A percentile compares a stretch with the other conserved stretches of the same genome.
Evolutionary conservation across 2,888 invertebrate genomes (phyloP).

Genomic region (Zootermopsis nevadensis): DNA sequence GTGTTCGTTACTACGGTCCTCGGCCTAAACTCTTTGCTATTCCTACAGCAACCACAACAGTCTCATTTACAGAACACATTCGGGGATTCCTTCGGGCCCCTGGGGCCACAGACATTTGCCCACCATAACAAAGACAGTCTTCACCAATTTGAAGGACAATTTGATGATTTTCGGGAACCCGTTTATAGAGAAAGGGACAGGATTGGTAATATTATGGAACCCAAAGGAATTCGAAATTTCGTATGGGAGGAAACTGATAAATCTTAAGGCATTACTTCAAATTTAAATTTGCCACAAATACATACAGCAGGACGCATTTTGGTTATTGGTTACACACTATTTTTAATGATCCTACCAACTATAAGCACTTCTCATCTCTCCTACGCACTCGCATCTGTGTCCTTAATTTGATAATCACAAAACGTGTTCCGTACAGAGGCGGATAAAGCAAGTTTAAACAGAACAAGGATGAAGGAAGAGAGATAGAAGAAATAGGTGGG

Average conservation of each 20-base stretch:
- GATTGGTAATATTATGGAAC: background rate
- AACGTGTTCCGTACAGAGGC: no score
- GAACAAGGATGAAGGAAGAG: no score
- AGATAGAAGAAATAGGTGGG: no score
- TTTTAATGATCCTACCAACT: no score
- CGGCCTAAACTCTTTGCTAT: conserved; percentile 62
- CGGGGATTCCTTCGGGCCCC: background rate
- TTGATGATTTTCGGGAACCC: background rate
- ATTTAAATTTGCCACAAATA: background rate
- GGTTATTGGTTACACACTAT: no score
- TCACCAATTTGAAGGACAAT: background rate
- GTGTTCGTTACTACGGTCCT: conserved; percentile 77
- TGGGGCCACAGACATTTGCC: background rate
- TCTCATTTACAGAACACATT: conserved; percentile 11
- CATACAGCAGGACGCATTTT: no score
- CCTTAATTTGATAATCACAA: no score
- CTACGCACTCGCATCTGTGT: no score
- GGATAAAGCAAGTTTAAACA: no score
- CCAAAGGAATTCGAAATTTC: conserved; percentile 48
- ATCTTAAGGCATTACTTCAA: background rate
- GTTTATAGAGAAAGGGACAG: conserved; percentile 8
- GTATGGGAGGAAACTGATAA: conserved; percentile 49
- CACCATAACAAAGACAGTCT: background rate
- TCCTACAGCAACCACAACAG: conserved; percentile 33
- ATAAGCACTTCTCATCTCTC: no score